These are phyloP conservation scores for Cichladusa arquata DNA, from an alignment of 2,113 vertebrate genomes.

Conservation along the genomic window DNA sequence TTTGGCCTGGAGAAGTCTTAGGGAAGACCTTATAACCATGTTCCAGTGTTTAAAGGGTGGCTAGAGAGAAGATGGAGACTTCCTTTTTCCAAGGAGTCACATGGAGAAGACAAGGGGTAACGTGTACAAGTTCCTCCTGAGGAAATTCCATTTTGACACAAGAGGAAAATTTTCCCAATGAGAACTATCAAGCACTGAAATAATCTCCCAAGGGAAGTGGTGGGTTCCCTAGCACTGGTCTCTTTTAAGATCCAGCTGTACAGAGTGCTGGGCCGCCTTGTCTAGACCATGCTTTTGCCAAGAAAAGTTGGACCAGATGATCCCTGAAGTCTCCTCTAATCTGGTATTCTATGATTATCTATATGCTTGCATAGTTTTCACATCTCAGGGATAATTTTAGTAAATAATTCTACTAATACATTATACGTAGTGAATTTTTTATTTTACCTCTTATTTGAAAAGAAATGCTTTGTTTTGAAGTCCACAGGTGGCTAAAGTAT, in stretches of 20 bases:
- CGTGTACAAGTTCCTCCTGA: not conserved
- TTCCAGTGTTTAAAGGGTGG: not conserved
- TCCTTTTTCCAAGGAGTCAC: not conserved
- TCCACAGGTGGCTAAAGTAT: not conserved
- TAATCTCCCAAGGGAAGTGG: not conserved
- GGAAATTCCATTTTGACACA: not conserved
- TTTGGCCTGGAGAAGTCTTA: not conserved
- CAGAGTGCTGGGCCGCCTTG: not conserved
- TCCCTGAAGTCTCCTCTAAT: not conserved
- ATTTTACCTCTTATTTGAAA: not conserved
- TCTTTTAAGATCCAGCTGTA: not conserved
- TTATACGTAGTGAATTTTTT: not conserved
- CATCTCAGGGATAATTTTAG: not conserved
- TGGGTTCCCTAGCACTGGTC: accelerated
- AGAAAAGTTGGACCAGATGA: not conserved
- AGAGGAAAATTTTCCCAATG: too few species aligned
- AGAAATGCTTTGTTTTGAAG: not conserved
- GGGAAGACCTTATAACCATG: not conserved
- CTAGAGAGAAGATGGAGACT: too few species aligned
- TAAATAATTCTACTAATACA: not conserved
- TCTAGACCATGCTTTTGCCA: not conserved
- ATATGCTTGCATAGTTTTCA: not conserved
- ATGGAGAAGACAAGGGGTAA: accelerated
- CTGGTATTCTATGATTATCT: not conserved
- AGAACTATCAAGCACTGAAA: not conserved